Base-by-base conservation (phyloP, 2,888 invertebrate genomes). In the Nomada lathburiana region DNA sequence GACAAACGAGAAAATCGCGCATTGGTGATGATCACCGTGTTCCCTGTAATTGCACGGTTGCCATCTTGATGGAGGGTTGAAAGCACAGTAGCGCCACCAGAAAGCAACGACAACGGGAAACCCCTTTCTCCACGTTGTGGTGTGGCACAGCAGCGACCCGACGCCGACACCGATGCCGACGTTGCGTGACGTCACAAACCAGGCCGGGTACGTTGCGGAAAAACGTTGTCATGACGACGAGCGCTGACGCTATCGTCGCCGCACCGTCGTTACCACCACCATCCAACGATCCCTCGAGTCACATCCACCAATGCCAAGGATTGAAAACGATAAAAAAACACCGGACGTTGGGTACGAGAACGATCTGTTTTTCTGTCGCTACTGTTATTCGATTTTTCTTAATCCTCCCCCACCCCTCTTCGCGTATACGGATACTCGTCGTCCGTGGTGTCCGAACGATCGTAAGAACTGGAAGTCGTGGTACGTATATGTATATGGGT, bases 181-280 rank as follows among this genome's bases (percentile, higher is more conserved):
- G 87, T 89, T 81, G 90, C 86, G 89, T 92, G 91, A 92, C 92
- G 92, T 92, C 92, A 92, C 89, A 87, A 92, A 91, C 91, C 90
- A 91, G 92, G 91, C 92, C 92, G 92, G 91, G 92, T 89, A 92
- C 92, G 91, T 92, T 92, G 92, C 92, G 92, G 92, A 91, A 92
- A 92, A 92, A 92, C 90, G 92, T 92, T 89, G 92, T 89, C 92
- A 92, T 92, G 92, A 89, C 90, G 88, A 92, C 92, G 88, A 89
- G 86, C 88, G 89, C 90, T 89, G 90, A 90, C 88, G 88, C 88
- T 88, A 89, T 78, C 76, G 80, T 76, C 83, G 78, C 80, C 74
- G 79, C 78, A 76, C 79, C 79, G 76, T 64, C 76, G 80, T 82
- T 77, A 71, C 78, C 83, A 76, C 78, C 70, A 57, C 79, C 74